Conservation (phyloP, 2,888 invertebrate species). For the Parnassius mnemosyne region DNA sequence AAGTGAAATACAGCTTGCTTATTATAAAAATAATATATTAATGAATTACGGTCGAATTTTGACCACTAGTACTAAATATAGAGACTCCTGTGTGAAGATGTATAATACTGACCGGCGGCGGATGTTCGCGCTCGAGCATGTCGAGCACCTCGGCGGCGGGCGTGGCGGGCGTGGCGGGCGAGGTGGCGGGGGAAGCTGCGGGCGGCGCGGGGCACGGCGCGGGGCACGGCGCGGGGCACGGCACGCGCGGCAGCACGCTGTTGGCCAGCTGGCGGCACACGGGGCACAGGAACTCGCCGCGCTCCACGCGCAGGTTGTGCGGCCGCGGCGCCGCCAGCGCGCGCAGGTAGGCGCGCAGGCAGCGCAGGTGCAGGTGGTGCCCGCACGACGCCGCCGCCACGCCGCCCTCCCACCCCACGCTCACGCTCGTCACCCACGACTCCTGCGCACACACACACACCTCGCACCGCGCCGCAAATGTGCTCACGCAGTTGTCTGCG, state of each 20-base stretch:
- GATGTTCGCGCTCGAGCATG: conserved; percentile 75
- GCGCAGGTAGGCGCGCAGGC: conserved; percentile 93
- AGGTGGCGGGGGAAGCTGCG: conserved; percentile 35
- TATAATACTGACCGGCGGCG: conserved; percentile 79
- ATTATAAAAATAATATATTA: too few relatives aligned
- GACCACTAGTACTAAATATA: too few relatives aligned
- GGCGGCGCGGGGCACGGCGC: conserved; percentile 78
- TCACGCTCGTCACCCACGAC: conserved; percentile 88
- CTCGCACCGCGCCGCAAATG: background rate
- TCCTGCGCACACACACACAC: conserved; percentile 59
- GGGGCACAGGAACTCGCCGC: conserved; percentile 96
- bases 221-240: conserved; percentile 83
- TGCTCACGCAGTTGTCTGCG: too few relatives aligned
- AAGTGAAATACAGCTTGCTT: too few relatives aligned
- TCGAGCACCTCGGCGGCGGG: conserved; percentile 77
- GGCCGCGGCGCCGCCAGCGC: conserved; percentile 89
- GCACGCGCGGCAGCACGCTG: conserved; percentile 91
- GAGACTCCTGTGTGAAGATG: too few relatives aligned
- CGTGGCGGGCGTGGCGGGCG: conserved; percentile 78
- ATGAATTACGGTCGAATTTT: too few relatives aligned
- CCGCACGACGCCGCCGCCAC: conserved; percentile 97
- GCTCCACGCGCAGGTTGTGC: conserved; percentile 83
- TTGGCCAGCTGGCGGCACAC: conserved; percentile 90
- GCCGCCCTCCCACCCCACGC: conserved; percentile 94
- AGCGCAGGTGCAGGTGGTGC: conserved; percentile 97